Conservation (phyloP, 2,797 vertebrate genomes). For the Lepidocolaptes lacrymiger region DNA sequence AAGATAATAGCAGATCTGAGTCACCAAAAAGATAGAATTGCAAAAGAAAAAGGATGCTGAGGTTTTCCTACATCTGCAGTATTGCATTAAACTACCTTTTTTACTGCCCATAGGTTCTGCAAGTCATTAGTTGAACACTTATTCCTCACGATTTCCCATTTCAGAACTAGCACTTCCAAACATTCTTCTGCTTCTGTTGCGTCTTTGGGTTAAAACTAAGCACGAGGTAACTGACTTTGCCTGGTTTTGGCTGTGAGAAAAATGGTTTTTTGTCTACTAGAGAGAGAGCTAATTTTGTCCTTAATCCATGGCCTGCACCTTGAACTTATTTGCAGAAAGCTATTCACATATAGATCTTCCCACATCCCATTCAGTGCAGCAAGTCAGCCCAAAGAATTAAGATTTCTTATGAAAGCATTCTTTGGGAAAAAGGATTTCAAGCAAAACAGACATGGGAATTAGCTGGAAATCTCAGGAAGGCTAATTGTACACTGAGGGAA, state of each 20-base stretch:
- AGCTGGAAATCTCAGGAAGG: not conserved
- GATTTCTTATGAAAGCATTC: not conserved
- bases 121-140: not conserved
- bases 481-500: not conserved
- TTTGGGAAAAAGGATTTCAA: not conserved
- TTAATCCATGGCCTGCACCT: not conserved
- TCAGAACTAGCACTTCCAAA: not conserved
- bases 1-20: conserved; percentile 25
- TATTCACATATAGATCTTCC: not conserved
- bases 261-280: not conserved
- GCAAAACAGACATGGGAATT: not conserved
- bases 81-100: not conserved
- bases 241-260: not conserved
- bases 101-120: not conserved
- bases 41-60: not conserved
- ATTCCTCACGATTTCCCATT: not conserved
- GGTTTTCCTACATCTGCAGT: not conserved
- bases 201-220: not conserved
- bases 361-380: not conserved
- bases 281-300: not conserved
- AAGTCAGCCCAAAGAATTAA: not conserved
- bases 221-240: not conserved
- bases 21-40: not conserved
- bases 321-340: not conserved
- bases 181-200: not conserved